Percentiles rank a stretch among this genome's conserved stretches.
These are phyloP conservation scores for Drosophila macrothrix DNA, from an alignment of 2,888 invertebrate genomes.

Conservation along the genomic window DNA sequence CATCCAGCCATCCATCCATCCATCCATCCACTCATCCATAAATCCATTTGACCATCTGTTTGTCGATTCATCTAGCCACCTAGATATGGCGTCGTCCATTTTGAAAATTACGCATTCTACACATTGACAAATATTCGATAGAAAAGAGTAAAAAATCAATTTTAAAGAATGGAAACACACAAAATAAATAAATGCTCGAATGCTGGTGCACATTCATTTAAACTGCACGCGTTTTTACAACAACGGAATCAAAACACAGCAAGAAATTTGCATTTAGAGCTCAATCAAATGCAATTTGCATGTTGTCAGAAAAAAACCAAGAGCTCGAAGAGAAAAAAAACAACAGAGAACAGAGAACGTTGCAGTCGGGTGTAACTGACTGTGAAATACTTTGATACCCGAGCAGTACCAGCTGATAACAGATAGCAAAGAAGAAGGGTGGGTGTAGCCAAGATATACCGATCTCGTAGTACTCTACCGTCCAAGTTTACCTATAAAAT, in stretches of 20 bases:
- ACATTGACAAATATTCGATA: constrained; percentile 36
- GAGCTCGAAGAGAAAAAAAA: constrained; percentile 15
- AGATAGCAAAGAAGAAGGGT: not conserved
- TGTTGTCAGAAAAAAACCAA: constrained; percentile 33
- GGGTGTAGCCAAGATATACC: not conserved
- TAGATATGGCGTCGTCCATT: constrained; percentile 33
- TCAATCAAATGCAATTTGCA: constrained; percentile 79
- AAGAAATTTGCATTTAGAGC: constrained; percentile 75
- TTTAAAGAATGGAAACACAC: constrained; percentile 2
- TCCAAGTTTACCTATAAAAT: no score
- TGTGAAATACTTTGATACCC: not conserved
- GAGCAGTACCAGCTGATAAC: not conserved
- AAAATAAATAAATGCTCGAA: constrained; percentile 42
- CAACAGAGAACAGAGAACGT: not conserved
- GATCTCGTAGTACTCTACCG: no score
- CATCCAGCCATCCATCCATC: not conserved
- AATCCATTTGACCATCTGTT: not conserved
- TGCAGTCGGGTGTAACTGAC: not conserved
- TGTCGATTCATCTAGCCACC: constrained; percentile 9
- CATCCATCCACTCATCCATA: not conserved
- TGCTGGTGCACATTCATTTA: constrained; percentile 45
- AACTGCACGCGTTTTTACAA: constrained; percentile 64
- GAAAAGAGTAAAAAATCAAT: constrained; percentile 3
- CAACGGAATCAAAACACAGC: constrained; percentile 74
- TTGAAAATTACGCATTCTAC: constrained; percentile 7